phyloP scores from a whole-genome alignment of 2,113 vertebrate genomes.

The Aspidoscelis tigris region DNA sequence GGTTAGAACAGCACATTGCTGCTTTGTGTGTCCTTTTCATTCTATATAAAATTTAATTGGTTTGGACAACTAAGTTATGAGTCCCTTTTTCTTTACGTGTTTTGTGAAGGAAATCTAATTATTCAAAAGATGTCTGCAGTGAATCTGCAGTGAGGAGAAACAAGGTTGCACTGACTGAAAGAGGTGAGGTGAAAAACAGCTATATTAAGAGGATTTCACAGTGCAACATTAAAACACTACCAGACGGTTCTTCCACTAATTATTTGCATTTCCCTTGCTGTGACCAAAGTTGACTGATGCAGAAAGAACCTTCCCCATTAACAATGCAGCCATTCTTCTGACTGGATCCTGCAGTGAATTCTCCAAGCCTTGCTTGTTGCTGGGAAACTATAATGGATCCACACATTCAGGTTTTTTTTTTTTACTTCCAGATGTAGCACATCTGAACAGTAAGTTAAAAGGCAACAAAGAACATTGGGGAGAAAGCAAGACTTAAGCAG shows the following conservation, averaged over 20 bases:
- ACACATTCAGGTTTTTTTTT: conserved; percentile 10
- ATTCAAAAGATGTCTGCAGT: conserved; percentile 27
- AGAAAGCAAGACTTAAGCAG: not conserved
- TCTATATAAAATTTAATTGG: conserved; percentile 41
- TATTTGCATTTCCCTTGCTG: conserved; percentile 26
- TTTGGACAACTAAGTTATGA: conserved; percentile 39
- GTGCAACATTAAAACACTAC: conserved; percentile 36
- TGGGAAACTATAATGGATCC: conserved; percentile 8
- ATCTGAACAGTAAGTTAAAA: not conserved
- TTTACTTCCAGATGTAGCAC: conserved; percentile 2
- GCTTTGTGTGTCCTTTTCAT: conserved; percentile 47
- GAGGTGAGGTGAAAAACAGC: conserved; percentile 30
- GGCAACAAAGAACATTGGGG: not conserved
- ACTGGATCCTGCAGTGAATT: conserved; percentile 31
- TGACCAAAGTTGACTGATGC: conserved; percentile 20
- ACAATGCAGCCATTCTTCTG: conserved; percentile 34
- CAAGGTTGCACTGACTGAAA: conserved; percentile 29
- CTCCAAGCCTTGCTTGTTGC: conserved; percentile 35
- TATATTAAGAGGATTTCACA: conserved; percentile 42
- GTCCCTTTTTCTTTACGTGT: conserved; percentile 18
- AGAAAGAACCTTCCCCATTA: conserved; percentile 18
- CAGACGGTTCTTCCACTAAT: conserved; percentile 30
- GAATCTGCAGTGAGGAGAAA: conserved; percentile 39
- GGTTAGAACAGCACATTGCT: conserved; percentile 22
- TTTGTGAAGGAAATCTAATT: conserved; percentile 42